These are phyloP conservation scores for Melanotaenia duboulayi DNA, from an alignment of 2,113 vertebrate genomes.

Conservation along the genomic window DNA sequence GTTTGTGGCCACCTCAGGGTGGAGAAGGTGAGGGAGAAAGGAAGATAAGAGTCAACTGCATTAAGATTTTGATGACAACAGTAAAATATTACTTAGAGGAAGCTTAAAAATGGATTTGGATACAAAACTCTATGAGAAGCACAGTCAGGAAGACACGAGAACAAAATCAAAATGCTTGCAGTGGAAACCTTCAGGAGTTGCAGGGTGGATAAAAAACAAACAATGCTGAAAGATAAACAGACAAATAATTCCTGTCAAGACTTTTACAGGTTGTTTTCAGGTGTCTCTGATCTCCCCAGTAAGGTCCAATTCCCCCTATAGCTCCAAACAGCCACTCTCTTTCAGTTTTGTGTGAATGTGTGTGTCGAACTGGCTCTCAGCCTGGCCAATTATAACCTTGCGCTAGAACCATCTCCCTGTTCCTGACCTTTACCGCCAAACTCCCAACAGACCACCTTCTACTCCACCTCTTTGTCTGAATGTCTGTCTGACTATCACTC, in stretches of 20 bases:
- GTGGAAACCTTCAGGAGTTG: constrained; percentile 12
- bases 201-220: constrained; percentile 18
- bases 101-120: constrained; percentile 56
- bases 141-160: background rate
- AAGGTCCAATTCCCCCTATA: constrained; percentile 30
- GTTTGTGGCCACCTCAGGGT: constrained; percentile 45
- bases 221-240: constrained; percentile 48
- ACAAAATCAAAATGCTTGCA: background rate
- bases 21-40: constrained; percentile 21
- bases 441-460: constrained; percentile 61
- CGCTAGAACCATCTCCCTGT: constrained; percentile 62
- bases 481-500: constrained; percentile 54
- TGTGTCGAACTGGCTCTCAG: constrained; percentile 54
- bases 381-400: constrained; percentile 73
- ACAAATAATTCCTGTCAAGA: constrained; percentile 56
- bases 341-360: constrained; percentile 26
- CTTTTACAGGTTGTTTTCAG: constrained; percentile 51
- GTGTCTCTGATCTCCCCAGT: constrained; percentile 29
- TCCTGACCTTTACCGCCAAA: constrained; percentile 73
- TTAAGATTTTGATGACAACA: constrained; percentile 52
- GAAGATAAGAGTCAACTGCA: constrained; percentile 29
- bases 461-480: constrained; percentile 55
- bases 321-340: constrained; percentile 37
- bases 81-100: constrained; percentile 54
- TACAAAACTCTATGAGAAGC: constrained; percentile 36